Evolutionary conservation across 2,797 vertebrate species (phyloP), one percentile per base, ranked within the genome.

Genomic region (Eleutherodactylus coqui): DNA sequence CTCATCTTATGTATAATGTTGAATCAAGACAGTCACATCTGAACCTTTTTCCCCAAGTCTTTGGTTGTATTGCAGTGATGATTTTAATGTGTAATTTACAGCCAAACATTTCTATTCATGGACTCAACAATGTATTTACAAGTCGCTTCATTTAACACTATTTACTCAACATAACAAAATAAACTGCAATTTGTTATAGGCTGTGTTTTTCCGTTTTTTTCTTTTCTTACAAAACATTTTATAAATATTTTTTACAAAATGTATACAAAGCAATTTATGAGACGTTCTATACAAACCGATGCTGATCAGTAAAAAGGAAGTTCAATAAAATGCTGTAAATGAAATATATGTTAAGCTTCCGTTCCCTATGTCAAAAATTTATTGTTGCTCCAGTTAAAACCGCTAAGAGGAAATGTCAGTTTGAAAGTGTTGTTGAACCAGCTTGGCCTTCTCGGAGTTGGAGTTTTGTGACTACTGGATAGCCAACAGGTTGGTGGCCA

Each of bases 121-220:
- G 95, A 95, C 96, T 29, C 95, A 94, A 97, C 95, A 95, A 94
- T 94, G 93, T 96, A 95, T 96, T 94, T 96, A 96, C 91, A 89
- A 93, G 92, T 94, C 96, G 93, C 94, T 93, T 93, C 91, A 93
- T 95, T 96, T 93, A 95, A 95, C 93, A 95, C 92, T 94, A 95
- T 95, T 95, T 96, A 95, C 95, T 94, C 95, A 98, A 98, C 95
- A 97, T 96, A 98, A 98, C 97, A 98, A 98, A 99, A 97, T 97
- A 96, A 95, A 96, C 96, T 96, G 96, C 94, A 94, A 95, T 95
- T 96, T 96, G 93, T 96, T 93, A 94, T 93, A 94, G 92, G 45
- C 72, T 53, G 51, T 92, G 90, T 91, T 90, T 49, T 87, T 77
- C 5, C 6, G 90, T 36, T 86, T 67, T 0, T 24, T 91, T 91